Percentiles rank a stretch among this genome's conserved stretches.
These are phyloP conservation scores for Lasioglossum leucozonium DNA, from an alignment of 2,888 invertebrate species.

Conservation along the genomic window DNA sequence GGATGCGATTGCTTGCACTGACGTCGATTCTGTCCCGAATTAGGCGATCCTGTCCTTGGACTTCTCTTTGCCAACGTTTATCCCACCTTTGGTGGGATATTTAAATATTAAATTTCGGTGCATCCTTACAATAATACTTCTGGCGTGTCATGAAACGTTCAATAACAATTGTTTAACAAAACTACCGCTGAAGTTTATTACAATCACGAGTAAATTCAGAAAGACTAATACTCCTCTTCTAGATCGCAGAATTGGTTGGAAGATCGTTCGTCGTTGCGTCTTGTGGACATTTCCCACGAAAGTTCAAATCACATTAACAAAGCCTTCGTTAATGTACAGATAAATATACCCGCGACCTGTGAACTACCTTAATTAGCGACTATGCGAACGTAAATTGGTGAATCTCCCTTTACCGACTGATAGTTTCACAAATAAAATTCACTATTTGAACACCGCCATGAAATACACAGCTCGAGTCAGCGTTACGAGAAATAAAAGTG, in stretches of 20 bases:
- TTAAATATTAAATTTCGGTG: too few relatives aligned
- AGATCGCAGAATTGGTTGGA: not conserved
- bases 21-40: not conserved
- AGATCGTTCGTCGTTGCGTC: too few relatives aligned
- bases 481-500: not conserved
- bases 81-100: too few relatives aligned
- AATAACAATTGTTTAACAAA: not conserved
- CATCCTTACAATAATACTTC: too few relatives aligned
- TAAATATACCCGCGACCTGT: not conserved
- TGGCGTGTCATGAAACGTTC: not conserved
- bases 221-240: not conserved
- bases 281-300: not conserved
- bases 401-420: not conserved
- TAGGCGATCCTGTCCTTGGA: not conserved
- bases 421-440: not conserved
- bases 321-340: not conserved
- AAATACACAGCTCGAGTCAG: not conserved
- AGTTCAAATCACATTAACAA: not conserved
- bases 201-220: too few relatives aligned
- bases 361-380: not conserved
- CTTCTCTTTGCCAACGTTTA: not conserved
- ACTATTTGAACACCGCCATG: not conserved
- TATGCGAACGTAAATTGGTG: not conserved
- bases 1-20: constrained; percentile 14
- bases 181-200: too few relatives aligned